Conservation (phyloP, 2,888 invertebrate species). For the Sceliomorpha sp. region DNA sequence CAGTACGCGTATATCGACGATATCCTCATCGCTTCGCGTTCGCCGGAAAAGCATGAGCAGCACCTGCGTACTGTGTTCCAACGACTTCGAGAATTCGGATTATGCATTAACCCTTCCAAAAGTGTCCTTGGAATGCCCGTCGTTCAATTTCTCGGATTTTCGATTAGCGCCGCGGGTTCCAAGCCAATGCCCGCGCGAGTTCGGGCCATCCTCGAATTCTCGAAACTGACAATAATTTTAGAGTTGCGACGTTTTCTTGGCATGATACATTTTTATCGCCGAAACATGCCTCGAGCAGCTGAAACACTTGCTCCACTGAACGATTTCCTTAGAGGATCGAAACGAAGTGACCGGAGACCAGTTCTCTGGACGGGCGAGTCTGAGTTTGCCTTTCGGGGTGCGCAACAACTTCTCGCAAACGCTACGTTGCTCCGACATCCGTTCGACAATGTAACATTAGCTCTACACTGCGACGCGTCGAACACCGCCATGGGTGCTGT, state of each 20-base stretch:
- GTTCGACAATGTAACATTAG: too few species aligned
- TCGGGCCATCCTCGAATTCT: slow-evolving; percentile 60
- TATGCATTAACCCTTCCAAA: slow-evolving; percentile 62
- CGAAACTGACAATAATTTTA: slow-evolving; percentile 63
- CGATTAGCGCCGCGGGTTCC: slow-evolving; percentile 61
- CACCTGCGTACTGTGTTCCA: slow-evolving; percentile 30
- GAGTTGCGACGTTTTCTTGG: slow-evolving; percentile 71
- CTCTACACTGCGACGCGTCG: too few species aligned
- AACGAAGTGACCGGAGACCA: neutral
- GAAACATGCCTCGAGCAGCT: slow-evolving; percentile 71
- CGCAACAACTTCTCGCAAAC: too few species aligned
- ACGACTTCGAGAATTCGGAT: slow-evolving; percentile 32
- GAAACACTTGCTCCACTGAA: slow-evolving; percentile 69
- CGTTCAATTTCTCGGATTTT: slow-evolving; percentile 65
- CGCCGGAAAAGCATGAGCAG: slow-evolving; percentile 13
- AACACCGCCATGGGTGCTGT: too few species aligned
- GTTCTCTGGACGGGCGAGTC: too few species aligned
- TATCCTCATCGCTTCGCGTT: slow-evolving; percentile 45
- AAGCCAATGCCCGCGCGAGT: slow-evolving; percentile 69
- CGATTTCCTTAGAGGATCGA: slow-evolving; percentile 10
- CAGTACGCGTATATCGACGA: slow-evolving; percentile 51
- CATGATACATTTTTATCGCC: slow-evolving; percentile 73
- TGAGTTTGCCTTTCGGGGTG: too few species aligned
- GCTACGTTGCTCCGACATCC: too few species aligned
- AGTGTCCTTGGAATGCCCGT: slow-evolving; percentile 63